Evolutionary conservation across 2,797 vertebrate genomes (phyloP).

Genomic region (Silurus lanzhouensis): DNA sequence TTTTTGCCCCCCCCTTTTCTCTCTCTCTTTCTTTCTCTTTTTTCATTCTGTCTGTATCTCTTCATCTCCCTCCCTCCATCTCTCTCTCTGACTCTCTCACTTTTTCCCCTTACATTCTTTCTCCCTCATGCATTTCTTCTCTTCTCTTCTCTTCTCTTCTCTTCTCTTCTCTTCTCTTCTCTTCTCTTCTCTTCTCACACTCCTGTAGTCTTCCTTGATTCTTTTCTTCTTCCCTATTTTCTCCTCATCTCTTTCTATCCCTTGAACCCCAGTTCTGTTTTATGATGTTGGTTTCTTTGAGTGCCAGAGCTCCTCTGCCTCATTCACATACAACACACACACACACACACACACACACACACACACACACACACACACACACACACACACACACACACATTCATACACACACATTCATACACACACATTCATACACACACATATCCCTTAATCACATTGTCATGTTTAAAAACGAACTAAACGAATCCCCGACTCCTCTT

Average conservation of each 20-base stretch:
- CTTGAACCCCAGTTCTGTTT: neutral
- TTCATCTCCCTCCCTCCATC: too few species aligned
- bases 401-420: constrained; percentile 13
- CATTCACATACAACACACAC: neutral
- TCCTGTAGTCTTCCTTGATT: neutral
- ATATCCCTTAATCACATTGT: constrained; percentile 69
- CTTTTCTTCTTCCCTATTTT: neutral
- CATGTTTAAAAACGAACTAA: constrained; percentile 73
- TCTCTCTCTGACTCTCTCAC: too few species aligned
- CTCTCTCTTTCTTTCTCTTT: neutral
- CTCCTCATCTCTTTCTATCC: neutral
- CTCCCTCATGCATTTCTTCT: too few species aligned
- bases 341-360: constrained; percentile 10
- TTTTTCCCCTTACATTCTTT: too few species aligned
- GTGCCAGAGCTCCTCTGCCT: constrained; percentile 8
- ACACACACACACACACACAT: constrained; percentile 8
- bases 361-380: neutral
- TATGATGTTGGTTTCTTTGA: neutral
- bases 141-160: neutral
- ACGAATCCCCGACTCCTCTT: constrained; percentile 69
- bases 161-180: neutral
- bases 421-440: constrained; percentile 14
- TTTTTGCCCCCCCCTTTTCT: too few species aligned
- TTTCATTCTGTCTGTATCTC: too few species aligned
- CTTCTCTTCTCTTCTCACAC: neutral